These are phyloP conservation scores for Pachypanchax playfairii DNA, from an alignment of 2,113 vertebrate genomes.

Conservation along the genomic window DNA sequence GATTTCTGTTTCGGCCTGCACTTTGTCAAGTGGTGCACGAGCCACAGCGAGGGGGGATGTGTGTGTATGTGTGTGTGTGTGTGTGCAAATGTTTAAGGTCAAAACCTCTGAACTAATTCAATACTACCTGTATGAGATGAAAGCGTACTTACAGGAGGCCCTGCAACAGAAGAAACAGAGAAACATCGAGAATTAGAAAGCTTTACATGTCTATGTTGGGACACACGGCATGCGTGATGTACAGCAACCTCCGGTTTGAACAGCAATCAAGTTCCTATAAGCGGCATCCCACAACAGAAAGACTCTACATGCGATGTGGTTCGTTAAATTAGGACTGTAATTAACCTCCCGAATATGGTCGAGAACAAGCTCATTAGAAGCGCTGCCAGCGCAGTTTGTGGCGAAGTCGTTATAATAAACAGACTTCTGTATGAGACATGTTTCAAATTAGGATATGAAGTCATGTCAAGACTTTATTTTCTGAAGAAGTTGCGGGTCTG, in stretches of 20 bases:
- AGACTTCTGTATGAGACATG: conserved; percentile 59
- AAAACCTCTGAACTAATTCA: conserved; percentile 14
- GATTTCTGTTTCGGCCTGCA: conserved; percentile 4
- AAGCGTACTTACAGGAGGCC: conserved; percentile 90
- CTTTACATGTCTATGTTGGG: conserved; percentile 10
- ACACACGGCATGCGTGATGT: conserved; percentile 20
- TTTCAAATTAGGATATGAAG: conserved; percentile 62
- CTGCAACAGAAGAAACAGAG: conserved; percentile 85
- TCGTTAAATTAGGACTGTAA: conserved; percentile 58
- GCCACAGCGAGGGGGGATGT: neutral
- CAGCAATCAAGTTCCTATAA: conserved; percentile 46
- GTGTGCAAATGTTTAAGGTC: neutral
- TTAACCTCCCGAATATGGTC: conserved; percentile 59
- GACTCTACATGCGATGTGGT: conserved; percentile 53
- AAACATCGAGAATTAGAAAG: conserved; percentile 47
- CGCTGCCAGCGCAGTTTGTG: conserved; percentile 50
- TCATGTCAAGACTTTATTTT: conserved; percentile 52
- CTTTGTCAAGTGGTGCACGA: neutral
- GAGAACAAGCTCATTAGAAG: conserved; percentile 68
- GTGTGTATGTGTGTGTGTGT: neutral
- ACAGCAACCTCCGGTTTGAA: conserved; percentile 37
- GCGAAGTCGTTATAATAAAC: conserved; percentile 64
- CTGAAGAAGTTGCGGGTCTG: conserved; percentile 29
- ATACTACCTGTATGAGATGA: conserved; percentile 68
- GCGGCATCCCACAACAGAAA: conserved; percentile 27